A percentile compares a stretch with the other conserved stretches of the same genome.
Evolutionary conservation across 2,888 invertebrate species (phyloP).

Genomic region (Sminthurinus aureus): DNA sequence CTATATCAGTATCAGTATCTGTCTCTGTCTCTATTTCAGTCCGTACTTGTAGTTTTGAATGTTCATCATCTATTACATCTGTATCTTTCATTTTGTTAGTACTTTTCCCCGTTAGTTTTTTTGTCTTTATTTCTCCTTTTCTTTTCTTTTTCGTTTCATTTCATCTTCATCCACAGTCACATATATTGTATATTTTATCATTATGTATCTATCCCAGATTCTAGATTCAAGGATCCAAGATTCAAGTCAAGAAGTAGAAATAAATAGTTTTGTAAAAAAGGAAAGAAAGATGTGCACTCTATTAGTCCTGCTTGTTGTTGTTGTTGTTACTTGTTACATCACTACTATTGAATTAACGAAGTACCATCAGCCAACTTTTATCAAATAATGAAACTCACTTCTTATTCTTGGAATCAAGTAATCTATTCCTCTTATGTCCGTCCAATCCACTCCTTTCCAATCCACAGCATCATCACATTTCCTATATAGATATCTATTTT

Average conservation of each 20-base stretch:
- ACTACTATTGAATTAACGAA: not conserved
- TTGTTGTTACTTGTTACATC: not conserved
- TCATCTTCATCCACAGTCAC: too few relatives aligned
- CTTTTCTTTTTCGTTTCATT: not conserved
- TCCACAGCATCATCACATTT: not conserved
- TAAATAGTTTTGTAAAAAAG: not conserved
- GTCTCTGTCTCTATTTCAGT: constrained; percentile 13
- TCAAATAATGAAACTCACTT: not conserved
- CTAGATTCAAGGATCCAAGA: too few relatives aligned
- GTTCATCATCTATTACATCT: not conserved
- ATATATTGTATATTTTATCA: too few relatives aligned
- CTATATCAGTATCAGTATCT: constrained; percentile 4
- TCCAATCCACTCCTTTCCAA: too few relatives aligned
- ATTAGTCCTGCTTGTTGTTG: constrained; percentile 3
- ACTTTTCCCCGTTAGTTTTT: constrained; percentile 24
- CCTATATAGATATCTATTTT: not conserved
- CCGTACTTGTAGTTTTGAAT: not conserved
- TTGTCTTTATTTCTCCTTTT: not conserved
- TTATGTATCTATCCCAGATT: too few relatives aligned
- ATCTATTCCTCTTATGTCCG: not conserved
- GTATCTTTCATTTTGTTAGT: not conserved
- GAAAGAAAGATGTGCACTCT: not conserved
- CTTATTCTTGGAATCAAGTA: not conserved
- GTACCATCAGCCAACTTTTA: not conserved
- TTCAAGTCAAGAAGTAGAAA: not conserved